phyloP scores from a whole-genome alignment of 2,888 invertebrate species.

The Thera obeliscata region DNA sequence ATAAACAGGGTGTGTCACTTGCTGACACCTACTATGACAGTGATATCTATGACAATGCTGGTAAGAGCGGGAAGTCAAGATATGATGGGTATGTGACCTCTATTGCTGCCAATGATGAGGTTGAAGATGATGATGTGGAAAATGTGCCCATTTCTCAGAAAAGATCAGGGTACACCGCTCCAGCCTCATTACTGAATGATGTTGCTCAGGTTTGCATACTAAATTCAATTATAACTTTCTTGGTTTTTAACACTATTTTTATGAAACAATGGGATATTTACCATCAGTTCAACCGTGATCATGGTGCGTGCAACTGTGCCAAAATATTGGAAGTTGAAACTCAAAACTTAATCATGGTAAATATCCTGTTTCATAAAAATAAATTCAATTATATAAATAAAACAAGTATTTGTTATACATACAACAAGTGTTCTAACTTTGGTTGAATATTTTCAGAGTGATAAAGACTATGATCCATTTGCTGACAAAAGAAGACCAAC shows the following conservation, averaged over 20 bases:
- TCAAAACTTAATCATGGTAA: too few relatives aligned
- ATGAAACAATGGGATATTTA: too few relatives aligned
- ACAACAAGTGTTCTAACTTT: not conserved
- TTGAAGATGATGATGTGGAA: constrained; percentile 96
- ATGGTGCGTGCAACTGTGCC: too few relatives aligned
- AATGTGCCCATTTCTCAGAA: constrained; percentile 89
- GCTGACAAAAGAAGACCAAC: constrained; percentile 95
- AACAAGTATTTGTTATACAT: too few relatives aligned
- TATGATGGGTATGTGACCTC: constrained; percentile 98
- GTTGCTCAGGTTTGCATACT: constrained; percentile 88
- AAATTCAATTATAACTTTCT: not conserved
- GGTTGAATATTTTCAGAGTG: constrained; percentile 84
- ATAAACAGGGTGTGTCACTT: constrained; percentile 91
- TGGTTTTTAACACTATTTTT: too few relatives aligned
- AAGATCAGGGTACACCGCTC: constrained; percentile 92
- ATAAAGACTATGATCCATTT: constrained; percentile 97
- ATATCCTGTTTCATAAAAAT: too few relatives aligned
- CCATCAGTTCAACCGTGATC: too few relatives aligned
- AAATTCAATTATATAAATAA: too few relatives aligned
- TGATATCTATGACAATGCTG: constrained; percentile 94
- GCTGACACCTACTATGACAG: constrained; percentile 96
- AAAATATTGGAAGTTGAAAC: too few relatives aligned
- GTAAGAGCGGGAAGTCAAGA: constrained; percentile 87
- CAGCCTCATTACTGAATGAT: constrained; percentile 95
- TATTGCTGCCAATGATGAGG: constrained; percentile 98